Evolutionary conservation across 2,888 invertebrate genomes (phyloP).

Genomic region (Himalopsyche kuldschensis): DNA sequence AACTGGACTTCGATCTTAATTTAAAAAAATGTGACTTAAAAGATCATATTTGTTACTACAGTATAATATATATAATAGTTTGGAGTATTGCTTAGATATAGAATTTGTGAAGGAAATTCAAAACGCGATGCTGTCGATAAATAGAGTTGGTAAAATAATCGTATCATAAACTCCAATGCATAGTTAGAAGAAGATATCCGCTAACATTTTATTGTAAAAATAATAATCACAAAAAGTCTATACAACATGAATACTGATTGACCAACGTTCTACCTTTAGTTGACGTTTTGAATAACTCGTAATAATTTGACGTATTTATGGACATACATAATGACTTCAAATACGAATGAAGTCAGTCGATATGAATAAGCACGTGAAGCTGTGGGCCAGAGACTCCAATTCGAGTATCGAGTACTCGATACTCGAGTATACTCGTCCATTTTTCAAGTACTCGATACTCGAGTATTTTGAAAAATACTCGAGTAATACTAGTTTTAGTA

Average conservation of each 20-base stretch:
- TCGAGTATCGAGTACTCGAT: no score
- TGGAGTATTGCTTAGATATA: no score
- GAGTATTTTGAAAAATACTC: no score
- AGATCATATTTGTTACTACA: no score
- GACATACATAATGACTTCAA: neutral
- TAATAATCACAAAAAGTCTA: neutral
- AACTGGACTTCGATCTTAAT: no score
- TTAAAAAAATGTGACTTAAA: no score
- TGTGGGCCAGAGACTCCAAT: no score
- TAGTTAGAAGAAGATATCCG: neutral
- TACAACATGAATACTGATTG: neutral
- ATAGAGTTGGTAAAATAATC: neutral
- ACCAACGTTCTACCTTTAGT: neutral
- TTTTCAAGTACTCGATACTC: no score
- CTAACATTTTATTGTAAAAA: neutral
- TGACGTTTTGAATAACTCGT: neutral
- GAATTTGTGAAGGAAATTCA: neutral
- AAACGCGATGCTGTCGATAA: neutral
- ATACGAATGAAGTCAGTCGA: neutral
- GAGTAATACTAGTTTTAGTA: no score
- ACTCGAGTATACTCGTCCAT: no score
- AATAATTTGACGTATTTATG: neutral
- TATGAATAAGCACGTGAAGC: neutral
- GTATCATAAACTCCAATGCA: no score
- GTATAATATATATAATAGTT: no score